These are phyloP conservation scores for Pangasius sanitwongsei DNA, from an alignment of 2,797 vertebrate species.

Conservation along the genomic window DNA sequence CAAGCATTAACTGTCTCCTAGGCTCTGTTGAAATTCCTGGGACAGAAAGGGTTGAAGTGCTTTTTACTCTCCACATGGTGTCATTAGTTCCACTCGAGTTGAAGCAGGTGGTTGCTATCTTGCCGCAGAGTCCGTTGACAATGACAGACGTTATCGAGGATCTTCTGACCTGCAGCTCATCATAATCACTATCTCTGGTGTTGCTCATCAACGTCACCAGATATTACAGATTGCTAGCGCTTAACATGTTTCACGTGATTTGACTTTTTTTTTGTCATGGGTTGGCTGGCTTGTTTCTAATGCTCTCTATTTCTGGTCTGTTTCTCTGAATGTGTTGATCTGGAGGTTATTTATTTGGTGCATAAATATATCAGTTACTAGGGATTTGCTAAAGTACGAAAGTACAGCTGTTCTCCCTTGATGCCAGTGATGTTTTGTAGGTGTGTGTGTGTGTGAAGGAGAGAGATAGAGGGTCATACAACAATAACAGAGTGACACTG, in stretches of 20 bases:
- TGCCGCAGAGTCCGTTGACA: neutral
- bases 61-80: slow-evolving; percentile 46
- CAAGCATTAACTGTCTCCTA: neutral
- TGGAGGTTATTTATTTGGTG: neutral
- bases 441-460: neutral
- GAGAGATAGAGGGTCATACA: neutral
- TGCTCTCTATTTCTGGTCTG: neutral
- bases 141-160: slow-evolving; percentile 20
- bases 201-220: slow-evolving; percentile 15
- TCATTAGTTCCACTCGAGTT: slow-evolving; percentile 43
- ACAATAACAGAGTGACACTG: slow-evolving; percentile 25
- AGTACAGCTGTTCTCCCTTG: neutral
- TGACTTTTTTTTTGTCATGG: neutral
- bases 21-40: neutral
- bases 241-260: slow-evolving; percentile 2
- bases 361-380: neutral
- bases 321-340: neutral
- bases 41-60: neutral
- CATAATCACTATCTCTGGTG: slow-evolving; percentile 18
- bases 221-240: neutral
- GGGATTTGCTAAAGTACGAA: slow-evolving; percentile 6
- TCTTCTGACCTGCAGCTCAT: slow-evolving; percentile 29
- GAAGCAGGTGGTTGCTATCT: slow-evolving; percentile 28
- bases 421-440: slow-evolving; percentile 8
- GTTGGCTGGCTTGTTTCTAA: neutral